A percentile compares a stretch with the other conserved stretches of the same genome.
phyloP scores from a whole-genome alignment of 2,797 vertebrate species.

The Phataginus tetradactyla region DNA sequence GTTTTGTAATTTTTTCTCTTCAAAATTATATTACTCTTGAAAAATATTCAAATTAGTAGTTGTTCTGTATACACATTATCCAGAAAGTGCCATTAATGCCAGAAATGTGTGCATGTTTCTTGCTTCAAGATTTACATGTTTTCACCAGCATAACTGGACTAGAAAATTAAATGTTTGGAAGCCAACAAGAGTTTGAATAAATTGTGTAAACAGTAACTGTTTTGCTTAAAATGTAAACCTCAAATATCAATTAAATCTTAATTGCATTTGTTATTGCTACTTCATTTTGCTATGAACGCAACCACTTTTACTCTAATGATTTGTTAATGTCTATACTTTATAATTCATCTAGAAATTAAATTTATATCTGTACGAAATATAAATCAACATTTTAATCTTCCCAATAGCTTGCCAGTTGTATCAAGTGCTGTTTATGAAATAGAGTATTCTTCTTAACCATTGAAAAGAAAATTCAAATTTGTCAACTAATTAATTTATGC shows the following conservation, averaged over 20 bases:
- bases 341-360: neutral
- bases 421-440: neutral
- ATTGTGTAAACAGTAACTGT: neutral
- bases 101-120: conserved; percentile 11
- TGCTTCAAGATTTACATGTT: conserved; percentile 62
- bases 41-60: conserved; percentile 41
- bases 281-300: neutral
- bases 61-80: neutral
- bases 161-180: conserved; percentile 69
- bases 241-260: neutral
- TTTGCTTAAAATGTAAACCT: conserved; percentile 29
- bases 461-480: neutral
- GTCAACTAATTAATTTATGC: neutral
- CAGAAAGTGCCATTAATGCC: conserved; percentile 16
- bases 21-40: neutral
- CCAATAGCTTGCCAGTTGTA: neutral
- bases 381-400: neutral
- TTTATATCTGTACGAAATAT: neutral
- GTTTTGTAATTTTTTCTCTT: conserved; percentile 39
- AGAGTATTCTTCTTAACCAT: neutral
- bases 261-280: neutral
- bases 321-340: neutral
- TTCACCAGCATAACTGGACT: conserved; percentile 48
- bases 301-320: neutral
- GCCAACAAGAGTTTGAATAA: conserved; percentile 13